Base-by-base conservation (phyloP, 2,888 invertebrate species). In the Dolomedes plantarius region DNA sequence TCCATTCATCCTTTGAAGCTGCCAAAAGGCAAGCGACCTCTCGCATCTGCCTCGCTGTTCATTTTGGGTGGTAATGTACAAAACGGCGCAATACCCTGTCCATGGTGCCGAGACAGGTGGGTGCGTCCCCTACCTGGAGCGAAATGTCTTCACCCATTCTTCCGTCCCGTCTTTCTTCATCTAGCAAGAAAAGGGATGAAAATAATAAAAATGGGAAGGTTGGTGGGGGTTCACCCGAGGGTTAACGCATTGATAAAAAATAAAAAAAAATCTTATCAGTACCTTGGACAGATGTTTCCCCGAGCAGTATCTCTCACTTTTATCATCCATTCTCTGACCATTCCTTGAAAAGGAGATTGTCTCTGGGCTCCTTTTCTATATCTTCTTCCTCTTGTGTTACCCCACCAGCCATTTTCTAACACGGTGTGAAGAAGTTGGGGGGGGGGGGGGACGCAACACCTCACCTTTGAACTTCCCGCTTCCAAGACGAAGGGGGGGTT, bases 101-200 rank as follows among this genome's bases (percentile, higher is more conserved):
- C 28, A 27, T 27, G 23, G 23, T 62, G 23, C n/a, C 19, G n/a
- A 27, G 28, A 67, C 80, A 80, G 80, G 80, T 80, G 80, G 80
- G 80, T 65, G 67, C 67, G 56, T 29, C 71, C n/a, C n/a, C 69
- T 28, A 27, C 64, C 7, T 41, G 32, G 71, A 74, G 80, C 36
- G 73, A 80, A 80, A 46, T 80, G 73, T 80, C 80, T 67, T 73
- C 74, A 74, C 80, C 80, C 76, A 67, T 76, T 76, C 76, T 62
- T 65, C 13, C 67, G 56, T 31, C 36, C 46, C 27, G 1, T 65
- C 65, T 50, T 41, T 72, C 62, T 69, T 64, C 65, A 65, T 41
- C 76, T 56, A 46, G 77, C 77, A 46, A 46, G n/a, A 46, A 46
- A 36, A 36, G 62, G 13, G 23, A 13, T n/a, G 19, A 2, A n/a